A percentile compares a stretch with the other conserved stretches of the same genome.
Evolutionary conservation across 1,140 invertebrate species (phyloP).

Genomic region (Himalopsyche phryganea): DNA sequence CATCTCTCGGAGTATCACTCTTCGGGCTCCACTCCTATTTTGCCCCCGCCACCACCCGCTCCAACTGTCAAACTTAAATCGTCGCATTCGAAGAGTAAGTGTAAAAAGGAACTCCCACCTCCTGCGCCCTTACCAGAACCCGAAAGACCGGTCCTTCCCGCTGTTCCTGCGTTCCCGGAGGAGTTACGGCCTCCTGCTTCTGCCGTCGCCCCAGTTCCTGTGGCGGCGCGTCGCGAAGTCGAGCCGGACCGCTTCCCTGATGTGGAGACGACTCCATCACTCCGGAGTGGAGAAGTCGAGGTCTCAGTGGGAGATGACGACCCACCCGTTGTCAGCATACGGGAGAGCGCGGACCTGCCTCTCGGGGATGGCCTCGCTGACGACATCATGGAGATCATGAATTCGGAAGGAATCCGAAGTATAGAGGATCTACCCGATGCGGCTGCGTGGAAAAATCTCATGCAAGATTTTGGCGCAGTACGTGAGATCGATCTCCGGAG

Average conservation of each 20-base stretch:
- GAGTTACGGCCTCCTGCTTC: constrained; percentile 40
- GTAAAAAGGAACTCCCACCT: constrained; percentile 44
- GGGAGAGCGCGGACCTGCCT: constrained; percentile 46
- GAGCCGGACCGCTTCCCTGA: constrained; percentile 38
- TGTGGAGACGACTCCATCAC: constrained; percentile 44
- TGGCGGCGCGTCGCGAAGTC: constrained; percentile 34
- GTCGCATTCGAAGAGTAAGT: constrained; percentile 37
- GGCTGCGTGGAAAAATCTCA: constrained; percentile 51
- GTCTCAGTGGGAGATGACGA: constrained; percentile 47
- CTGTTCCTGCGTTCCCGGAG: constrained; percentile 23
- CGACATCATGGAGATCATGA: constrained; percentile 51
- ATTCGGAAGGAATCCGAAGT: constrained; percentile 48
- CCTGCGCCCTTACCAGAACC: constrained; percentile 36
- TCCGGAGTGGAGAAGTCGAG: constrained; percentile 46
- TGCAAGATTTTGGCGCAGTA: constrained; percentile 47
- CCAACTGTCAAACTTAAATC: constrained; percentile 40
- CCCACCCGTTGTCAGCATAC: constrained; percentile 50
- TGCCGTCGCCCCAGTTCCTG: constrained; percentile 38
- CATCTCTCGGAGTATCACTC: constrained; percentile 48
- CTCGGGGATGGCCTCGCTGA: too few relatives aligned
- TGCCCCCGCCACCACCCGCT: constrained; percentile 31
- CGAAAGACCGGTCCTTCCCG: too few relatives aligned
- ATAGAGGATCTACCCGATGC: constrained; percentile 44
- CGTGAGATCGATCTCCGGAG: constrained; percentile 47
- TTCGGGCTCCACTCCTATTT: constrained; percentile 38